Base-by-base conservation (phyloP, 2,113 vertebrate genomes). In the Poeciliopsis prolifica region DNA sequence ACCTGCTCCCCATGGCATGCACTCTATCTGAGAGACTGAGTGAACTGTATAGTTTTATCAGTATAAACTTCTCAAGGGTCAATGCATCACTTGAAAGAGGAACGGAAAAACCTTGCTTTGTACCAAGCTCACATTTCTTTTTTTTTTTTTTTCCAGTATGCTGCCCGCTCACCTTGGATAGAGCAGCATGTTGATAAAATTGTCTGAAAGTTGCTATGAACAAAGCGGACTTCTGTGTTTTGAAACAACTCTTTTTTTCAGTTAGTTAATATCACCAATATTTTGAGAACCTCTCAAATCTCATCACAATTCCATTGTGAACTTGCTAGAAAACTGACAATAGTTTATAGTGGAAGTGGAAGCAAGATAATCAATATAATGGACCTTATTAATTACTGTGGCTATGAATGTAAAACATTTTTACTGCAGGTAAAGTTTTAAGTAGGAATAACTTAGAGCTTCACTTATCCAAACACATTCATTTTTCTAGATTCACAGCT, bases 1-100 rank as follows among this genome's bases (percentile, higher is more conserved):
- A 94, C 86, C 89, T 90, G 80, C 74, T 91, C 84, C 82, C 86
- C 87, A 70, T 93, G 93, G 93, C 93, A 94, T 94, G 91, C 90
- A 90, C 91, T 93, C 87, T 92, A 91, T 94, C 92, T 92, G 72
- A 91, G 86, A 81, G 85, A 89, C 90, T 80, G 82, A 88, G 85
- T 79, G 88, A 90, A 85, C 88, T 88, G 74, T 88, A 81, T 84
- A 82, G 88, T 76, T 90, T 89, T 90, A 92, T 92, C 91, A 84
- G 88, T 86, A 80, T 88, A 88, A 89, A 90, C 92, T 85, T 84
- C 87, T 90, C 73, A 79, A 90, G 90, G 91, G 90, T 94, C 91
- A 92, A 61, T 68, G 74, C 86, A 90, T 90, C 86, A 87, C 90
- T 91, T 89, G 77, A 89, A 74, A 89, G 72, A 76, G 72, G 70